phyloP scores from a whole-genome alignment of 2,888 invertebrate genomes.

The Drosophila fulvimacula region DNA sequence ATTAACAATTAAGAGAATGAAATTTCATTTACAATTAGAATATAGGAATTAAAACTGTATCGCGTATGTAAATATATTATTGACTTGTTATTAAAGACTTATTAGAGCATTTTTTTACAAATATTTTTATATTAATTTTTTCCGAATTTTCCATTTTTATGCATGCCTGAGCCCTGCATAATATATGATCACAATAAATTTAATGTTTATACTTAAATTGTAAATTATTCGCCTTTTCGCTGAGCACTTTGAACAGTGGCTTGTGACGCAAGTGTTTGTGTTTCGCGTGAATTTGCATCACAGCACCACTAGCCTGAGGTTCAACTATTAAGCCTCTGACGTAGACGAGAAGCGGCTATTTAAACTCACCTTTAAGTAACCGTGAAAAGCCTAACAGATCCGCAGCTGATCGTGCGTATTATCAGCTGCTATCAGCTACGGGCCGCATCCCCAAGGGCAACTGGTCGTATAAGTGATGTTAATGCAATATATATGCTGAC shows the following conservation, averaged over 20 bases:
- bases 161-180: neutral
- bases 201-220: neutral
- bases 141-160: no score
- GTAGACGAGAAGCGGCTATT: constrained; percentile 21
- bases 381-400: constrained; percentile 57
- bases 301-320: constrained; percentile 21
- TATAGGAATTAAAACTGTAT: neutral
- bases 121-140: no score
- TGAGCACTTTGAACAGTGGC: constrained; percentile 3
- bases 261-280: constrained; percentile 44
- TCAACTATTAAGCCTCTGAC: constrained; percentile 35
- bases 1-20: neutral
- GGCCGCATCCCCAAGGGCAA: constrained; percentile 53
- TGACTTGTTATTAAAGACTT: no score
- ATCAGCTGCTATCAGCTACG: constrained; percentile 63
- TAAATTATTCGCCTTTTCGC: neutral
- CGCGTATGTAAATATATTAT: no score
- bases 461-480: constrained; percentile 30
- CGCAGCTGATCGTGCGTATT: constrained; percentile 11
- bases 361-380: constrained; percentile 73
- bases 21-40: neutral
- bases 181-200: neutral
- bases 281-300: constrained; percentile 22
- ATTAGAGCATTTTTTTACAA: no score
- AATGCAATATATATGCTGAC: constrained; percentile 1